Evolutionary conservation across 1,140 invertebrate species (phyloP).

Genomic region (Drosophila sulfurigaster): DNA sequence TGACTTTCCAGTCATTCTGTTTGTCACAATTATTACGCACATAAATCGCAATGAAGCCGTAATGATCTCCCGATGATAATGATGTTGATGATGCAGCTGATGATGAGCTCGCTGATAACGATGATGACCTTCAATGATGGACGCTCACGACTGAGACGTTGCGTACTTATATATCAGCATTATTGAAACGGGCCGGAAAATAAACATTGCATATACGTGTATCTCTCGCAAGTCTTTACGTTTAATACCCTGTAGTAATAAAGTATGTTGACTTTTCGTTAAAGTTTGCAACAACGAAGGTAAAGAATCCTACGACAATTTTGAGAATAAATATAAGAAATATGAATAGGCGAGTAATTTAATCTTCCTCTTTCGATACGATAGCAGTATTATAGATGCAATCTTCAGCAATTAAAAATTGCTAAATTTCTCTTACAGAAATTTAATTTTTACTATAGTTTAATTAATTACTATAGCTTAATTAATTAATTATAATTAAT

Average conservation of each 20-base stretch:
- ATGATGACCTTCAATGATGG: slow-evolving; percentile 47
- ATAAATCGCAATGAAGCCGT: slow-evolving; percentile 79
- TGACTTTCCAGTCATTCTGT: slow-evolving; percentile 56
- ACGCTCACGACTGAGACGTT: slow-evolving; percentile 25
- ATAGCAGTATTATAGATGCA: too few relatives aligned
- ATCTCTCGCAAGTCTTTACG: not conserved
- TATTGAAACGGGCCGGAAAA: not conserved
- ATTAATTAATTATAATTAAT: too few relatives aligned
- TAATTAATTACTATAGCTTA: too few relatives aligned
- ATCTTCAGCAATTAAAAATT: too few relatives aligned
- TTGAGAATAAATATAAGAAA: too few relatives aligned
- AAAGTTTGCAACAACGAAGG: too few relatives aligned
- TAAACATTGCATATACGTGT: not conserved
- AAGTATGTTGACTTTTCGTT: too few relatives aligned
- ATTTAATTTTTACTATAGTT: too few relatives aligned
- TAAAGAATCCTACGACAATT: too few relatives aligned
- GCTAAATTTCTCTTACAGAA: accelerated
- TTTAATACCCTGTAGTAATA: not conserved
- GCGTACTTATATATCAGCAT: slow-evolving; percentile 4
- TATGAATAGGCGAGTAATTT: too few relatives aligned
- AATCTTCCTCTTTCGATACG: too few relatives aligned
- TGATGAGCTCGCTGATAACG: slow-evolving; percentile 20
- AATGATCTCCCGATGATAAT: slow-evolving; percentile 27
- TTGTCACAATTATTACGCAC: slow-evolving; percentile 84
- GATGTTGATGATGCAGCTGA: not conserved